Base-by-base conservation (phyloP, 2,888 invertebrate genomes). In the Tinea trinotella region DNA sequence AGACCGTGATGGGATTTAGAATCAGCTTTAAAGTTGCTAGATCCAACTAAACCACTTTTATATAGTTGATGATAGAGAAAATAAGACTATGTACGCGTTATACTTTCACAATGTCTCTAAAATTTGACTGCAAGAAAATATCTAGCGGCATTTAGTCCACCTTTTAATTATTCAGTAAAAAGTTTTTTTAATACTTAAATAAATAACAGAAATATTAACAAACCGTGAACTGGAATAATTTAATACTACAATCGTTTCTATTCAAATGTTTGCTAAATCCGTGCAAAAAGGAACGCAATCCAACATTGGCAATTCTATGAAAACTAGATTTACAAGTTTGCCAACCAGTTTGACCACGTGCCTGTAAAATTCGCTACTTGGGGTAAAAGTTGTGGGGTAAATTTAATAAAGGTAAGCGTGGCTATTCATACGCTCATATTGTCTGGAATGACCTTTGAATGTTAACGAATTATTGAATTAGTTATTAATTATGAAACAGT, bases 391-490 rank as follows among this genome's bases (percentile, higher is more conserved):
- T 7, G 12, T 36, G 36, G 50, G 35, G 52, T 52, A 52, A 52
- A 52, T 18, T 52, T 5, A 34, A 34, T 52, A 24, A 52, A 44
- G 22, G 22, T 36, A 36, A 10, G 10, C 40, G 40, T 18, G 13
- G 7, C 7, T 18, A n/a, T n/a, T 40, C 40, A 10, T 5, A 7
- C 5, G n/a, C 61, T 56, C 60, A 69, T 63, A 79, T 81, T 79
- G 80, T 76, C 64, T 65, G 76, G 71, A 78, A 73, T 80, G 81
- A 80, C 80, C 79, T 70, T 64, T 63, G 61, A n/a, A 59, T 73
- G 77, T 78, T 76, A 71, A 66, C 73, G 75, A 73, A 79, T 76
- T 74, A 75, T 74, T 76, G 74, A 79, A 82, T 82, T 73, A 74
- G 68, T 64, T 71, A 72, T 74, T 80, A 80, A 81, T 81, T 79